These are phyloP conservation scores for Flabesymbios commensalis DNA, from an alignment of 2,888 invertebrate species.

Conservation along the genomic window DNA sequence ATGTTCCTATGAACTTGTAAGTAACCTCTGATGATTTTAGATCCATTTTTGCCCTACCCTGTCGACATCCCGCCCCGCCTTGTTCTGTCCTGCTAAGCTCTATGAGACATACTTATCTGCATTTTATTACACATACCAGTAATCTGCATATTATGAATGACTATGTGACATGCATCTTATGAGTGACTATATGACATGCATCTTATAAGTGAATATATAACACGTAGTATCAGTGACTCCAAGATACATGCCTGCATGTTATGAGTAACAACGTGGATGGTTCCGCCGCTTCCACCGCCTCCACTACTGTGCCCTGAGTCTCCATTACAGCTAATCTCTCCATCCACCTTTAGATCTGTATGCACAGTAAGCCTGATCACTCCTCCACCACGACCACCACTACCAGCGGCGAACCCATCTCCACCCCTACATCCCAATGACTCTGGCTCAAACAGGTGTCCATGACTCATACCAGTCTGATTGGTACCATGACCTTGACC, in stretches of 20 bases:
- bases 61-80: no score
- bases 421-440: constrained; percentile 43
- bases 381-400: constrained; percentile 42
- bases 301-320: constrained; percentile 13
- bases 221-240: no score
- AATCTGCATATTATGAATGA: no score
- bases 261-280: constrained; percentile 20
- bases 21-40: no score
- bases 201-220: no score
- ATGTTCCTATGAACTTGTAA: no score
- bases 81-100: no score
- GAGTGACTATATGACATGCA: no score
- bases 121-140: no score
- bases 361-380: constrained; percentile 37
- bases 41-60: no score
- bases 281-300: constrained; percentile 45
- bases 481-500: constrained; percentile 33
- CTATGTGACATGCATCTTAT: no score
- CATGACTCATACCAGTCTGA: constrained; percentile 39
- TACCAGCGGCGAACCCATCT: constrained; percentile 4
- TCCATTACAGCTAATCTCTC: constrained; percentile 40
- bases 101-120: no score
- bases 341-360: constrained; percentile 41
- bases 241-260: constrained; percentile 41
- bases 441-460: constrained; percentile 39